Percentiles rank a stretch among this genome's conserved stretches.
These are phyloP conservation scores for Pseudolycoriella hygida DNA, from an alignment of 2,888 invertebrate species.

Conservation along the genomic window DNA sequence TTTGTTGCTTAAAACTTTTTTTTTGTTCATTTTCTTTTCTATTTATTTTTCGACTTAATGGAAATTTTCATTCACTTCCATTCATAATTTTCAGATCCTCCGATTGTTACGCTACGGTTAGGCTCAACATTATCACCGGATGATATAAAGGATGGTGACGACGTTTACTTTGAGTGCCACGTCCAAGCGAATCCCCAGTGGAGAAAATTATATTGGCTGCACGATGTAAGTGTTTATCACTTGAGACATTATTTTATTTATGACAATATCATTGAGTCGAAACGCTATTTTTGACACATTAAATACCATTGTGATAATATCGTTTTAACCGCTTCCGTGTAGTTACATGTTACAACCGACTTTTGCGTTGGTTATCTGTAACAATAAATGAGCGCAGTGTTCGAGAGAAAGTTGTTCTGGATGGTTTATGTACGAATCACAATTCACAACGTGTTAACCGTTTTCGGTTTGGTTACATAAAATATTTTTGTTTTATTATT, in stretches of 20 bases:
- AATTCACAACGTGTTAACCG: neutral
- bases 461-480: neutral
- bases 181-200: conserved; percentile 75
- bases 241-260: neutral
- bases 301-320: too few species aligned
- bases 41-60: too few species aligned
- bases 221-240: conserved; percentile 52
- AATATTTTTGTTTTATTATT: neutral
- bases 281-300: too few species aligned
- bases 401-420: too few species aligned
- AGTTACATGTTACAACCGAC: too few species aligned
- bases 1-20: neutral
- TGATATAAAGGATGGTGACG: conserved; percentile 84
- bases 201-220: conserved; percentile 71
- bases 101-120: conserved; percentile 61
- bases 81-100: conserved; percentile 51
- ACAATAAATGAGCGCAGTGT: too few species aligned
- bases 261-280: too few species aligned
- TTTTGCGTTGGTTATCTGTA: too few species aligned
- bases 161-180: conserved; percentile 86
- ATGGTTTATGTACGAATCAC: neutral
- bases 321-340: too few species aligned
- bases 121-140: conserved; percentile 71
- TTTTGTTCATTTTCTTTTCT: conserved; percentile 11
- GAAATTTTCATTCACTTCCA: neutral